These are phyloP conservation scores for Xanthia icteritia DNA, from an alignment of 2,888 invertebrate genomes.

Conservation along the genomic window DNA sequence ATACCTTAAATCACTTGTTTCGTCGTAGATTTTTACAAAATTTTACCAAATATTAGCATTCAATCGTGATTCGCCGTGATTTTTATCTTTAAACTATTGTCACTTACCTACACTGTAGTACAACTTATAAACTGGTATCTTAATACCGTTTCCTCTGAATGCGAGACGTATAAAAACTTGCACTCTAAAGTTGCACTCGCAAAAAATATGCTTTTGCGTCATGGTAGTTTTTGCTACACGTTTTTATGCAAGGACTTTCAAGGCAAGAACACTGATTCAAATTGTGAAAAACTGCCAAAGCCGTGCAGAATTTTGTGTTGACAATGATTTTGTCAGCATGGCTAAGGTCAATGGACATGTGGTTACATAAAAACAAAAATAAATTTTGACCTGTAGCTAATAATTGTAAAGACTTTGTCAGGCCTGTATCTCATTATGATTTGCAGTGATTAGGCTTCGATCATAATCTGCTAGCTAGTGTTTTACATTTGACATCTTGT, in stretches of 20 bases:
- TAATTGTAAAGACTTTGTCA: background rate
- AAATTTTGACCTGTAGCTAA: background rate
- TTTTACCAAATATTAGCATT: background rate
- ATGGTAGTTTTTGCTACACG: conserved; percentile 31
- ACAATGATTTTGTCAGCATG: conserved; percentile 6
- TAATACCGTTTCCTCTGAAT: conserved; percentile 10
- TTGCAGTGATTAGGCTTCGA: background rate
- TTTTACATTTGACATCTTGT: background rate
- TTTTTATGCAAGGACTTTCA: conserved; percentile 21
- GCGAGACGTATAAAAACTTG: conserved; percentile 46
- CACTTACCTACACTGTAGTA: conserved; percentile 12
- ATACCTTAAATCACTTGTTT: no score
- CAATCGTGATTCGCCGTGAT: background rate
- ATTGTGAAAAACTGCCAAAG: conserved; percentile 13
- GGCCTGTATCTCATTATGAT: background rate
- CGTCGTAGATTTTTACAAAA: no score
- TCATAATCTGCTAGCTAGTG: background rate
- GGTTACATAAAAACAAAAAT: background rate
- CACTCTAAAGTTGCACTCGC: conserved; percentile 9
- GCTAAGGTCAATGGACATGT: conserved; percentile 20
- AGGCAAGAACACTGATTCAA: conserved; percentile 1
- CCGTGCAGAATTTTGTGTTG: conserved; percentile 3
- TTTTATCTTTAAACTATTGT: background rate
- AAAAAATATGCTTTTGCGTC: conserved; percentile 49
- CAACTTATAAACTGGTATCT: conserved; percentile 9